Evolutionary conservation across 2,113 vertebrate genomes (phyloP).

Genomic region (Cephalopterus ornatus): DNA sequence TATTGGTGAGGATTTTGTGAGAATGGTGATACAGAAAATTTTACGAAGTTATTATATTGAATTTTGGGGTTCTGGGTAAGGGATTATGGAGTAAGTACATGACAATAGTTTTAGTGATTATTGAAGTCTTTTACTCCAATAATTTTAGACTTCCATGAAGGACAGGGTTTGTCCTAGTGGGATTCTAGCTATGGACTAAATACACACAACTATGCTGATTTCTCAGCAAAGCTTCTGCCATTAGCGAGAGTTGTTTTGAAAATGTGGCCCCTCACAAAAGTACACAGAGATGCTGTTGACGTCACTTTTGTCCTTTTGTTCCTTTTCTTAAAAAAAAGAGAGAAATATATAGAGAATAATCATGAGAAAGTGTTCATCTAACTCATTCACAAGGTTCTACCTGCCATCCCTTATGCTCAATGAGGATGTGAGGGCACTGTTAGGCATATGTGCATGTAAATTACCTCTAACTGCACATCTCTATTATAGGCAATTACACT

Average conservation of each 20-base stretch:
- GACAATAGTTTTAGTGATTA: neutral
- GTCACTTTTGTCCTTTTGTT: constrained; percentile 31
- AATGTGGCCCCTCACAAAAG: neutral
- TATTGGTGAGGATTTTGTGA: neutral
- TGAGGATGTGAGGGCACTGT: constrained; percentile 59
- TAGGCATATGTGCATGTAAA: constrained; percentile 68
- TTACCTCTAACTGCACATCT: constrained; percentile 67
- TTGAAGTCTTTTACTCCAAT: neutral
- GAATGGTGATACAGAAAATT: neutral
- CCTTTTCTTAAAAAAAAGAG: neutral
- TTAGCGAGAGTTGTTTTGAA: neutral
- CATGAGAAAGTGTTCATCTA: constrained; percentile 42
- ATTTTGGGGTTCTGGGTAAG: neutral
- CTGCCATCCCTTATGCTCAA: constrained; percentile 60
- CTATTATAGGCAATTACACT: constrained; percentile 68
- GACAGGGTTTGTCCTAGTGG: neutral
- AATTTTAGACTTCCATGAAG: neutral
- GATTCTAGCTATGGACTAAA: neutral
- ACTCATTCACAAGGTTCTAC: constrained; percentile 65
- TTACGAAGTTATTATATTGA: neutral
- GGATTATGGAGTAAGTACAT: neutral
- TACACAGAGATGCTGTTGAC: neutral
- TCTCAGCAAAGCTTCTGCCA: neutral
- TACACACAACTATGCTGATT: neutral
- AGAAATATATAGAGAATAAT: constrained; percentile 31